Percentiles rank a stretch among this genome's conserved stretches.
These are phyloP conservation scores for Stomatorhinus walkeri DNA, from an alignment of 2,797 vertebrate genomes.

Conservation along the genomic window DNA sequence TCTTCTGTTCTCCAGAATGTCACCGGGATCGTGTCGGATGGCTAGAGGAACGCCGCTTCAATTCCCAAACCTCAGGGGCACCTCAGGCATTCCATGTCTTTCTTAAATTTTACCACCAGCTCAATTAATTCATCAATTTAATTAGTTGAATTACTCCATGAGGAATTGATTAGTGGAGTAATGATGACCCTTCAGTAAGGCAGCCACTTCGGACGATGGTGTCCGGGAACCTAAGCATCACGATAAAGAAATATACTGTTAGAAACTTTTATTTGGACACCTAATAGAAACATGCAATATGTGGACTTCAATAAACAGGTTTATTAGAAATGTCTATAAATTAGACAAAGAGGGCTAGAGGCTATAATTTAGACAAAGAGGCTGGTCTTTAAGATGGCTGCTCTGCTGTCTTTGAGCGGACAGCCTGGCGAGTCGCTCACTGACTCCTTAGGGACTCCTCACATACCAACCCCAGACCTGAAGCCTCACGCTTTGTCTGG, in stretches of 20 bases:
- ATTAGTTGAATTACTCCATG: background rate
- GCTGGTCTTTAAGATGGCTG: background rate
- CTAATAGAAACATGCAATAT: background rate
- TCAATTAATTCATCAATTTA: background rate
- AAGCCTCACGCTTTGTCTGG: background rate
- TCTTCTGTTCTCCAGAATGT: background rate
- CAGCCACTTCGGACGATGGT: background rate
- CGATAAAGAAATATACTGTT: background rate
- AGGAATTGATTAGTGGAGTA: background rate
- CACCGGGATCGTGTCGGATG: background rate
- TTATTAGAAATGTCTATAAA: background rate
- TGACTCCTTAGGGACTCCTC: background rate
- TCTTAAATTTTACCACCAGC: background rate
- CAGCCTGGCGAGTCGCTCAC: background rate
- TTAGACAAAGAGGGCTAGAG: background rate
- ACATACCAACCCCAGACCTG: background rate
- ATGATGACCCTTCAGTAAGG: background rate
- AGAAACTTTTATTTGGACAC: background rate
- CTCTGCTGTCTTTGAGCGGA: background rate
- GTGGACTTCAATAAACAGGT: background rate
- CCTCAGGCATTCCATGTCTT: background rate
- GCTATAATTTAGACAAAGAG: background rate
- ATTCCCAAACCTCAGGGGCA: background rate
- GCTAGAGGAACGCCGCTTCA: background rate
- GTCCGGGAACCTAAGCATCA: background rate